Evolutionary conservation across 1,140 invertebrate genomes (phyloP).

Genomic region (Colletes gigas): DNA sequence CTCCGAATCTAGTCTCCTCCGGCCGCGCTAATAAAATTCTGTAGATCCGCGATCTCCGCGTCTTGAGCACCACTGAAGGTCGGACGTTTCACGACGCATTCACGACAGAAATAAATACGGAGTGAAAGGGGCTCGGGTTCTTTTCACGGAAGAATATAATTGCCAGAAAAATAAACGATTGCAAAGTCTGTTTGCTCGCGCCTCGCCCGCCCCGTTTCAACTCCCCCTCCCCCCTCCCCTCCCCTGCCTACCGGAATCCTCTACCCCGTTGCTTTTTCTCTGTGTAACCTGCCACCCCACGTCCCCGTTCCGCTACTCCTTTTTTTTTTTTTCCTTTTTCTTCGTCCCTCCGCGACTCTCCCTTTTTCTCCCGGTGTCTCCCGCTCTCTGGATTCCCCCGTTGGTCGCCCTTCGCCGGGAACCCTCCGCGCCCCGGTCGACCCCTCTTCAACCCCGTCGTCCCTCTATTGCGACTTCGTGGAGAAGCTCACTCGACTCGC

Average conservation of each 20-base stretch:
- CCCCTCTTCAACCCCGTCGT: slow-evolving; percentile 1
- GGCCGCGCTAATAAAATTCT: too few species aligned
- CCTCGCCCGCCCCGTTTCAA: slow-evolving; percentile 24
- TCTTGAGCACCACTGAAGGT: slow-evolving; percentile 64
- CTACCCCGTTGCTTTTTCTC: slow-evolving; percentile 22
- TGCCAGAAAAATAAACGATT: slow-evolving; percentile 80
- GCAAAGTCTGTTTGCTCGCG: slow-evolving; percentile 74
- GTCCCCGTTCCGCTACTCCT: not conserved
- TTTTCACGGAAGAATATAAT: slow-evolving; percentile 78
- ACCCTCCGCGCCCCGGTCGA: slow-evolving; percentile 7
- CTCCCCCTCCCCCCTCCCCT: not conserved
- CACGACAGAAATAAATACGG: slow-evolving; percentile 74
- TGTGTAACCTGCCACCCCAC: slow-evolving; percentile 20
- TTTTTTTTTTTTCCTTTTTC: not conserved
- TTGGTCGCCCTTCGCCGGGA: slow-evolving; percentile 19
- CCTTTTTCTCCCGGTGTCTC: slow-evolving; percentile 9
- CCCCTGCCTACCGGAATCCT: slow-evolving; percentile 9
- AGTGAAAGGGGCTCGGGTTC: slow-evolving; percentile 70
- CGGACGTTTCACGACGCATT: slow-evolving; percentile 68
- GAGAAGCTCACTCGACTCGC: slow-evolving; percentile 73
- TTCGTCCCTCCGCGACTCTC: slow-evolving; percentile 31
- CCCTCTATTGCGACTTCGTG: slow-evolving; percentile 51
- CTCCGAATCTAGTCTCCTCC: too few species aligned
- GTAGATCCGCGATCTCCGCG: not conserved
- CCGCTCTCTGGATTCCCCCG: not conserved